Evolutionary conservation across 2,888 invertebrate species (phyloP), one percentile per base, ranked within the genome.

Genomic region (Drosophila buzzatii): DNA sequence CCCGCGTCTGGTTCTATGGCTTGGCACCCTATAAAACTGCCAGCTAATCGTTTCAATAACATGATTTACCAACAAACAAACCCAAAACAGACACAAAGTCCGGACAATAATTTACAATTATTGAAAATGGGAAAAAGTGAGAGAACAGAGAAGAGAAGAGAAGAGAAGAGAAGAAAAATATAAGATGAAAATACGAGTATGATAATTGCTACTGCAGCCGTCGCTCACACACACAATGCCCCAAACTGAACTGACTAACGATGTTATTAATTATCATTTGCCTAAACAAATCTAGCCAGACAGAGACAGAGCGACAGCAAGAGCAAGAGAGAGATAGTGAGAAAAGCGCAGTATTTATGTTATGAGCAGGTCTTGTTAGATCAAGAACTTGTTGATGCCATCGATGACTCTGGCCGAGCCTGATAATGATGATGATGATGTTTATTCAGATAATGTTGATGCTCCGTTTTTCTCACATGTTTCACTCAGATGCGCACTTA

Each of bases 201-300:
- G 88, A 83, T 88, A 85, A 88, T 85, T 85, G 83, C 79, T 79
- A 84, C 86, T 76, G 84, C 76, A 72, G 57, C 42, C 61, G 55
- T 44, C 20, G 63, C 58, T 68, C 64, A 62, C 59, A 65, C 62
- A 59, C 62, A 45, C 52, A 70, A 49, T 49, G 23, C 53, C 39
- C 53, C 55, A 55, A 55, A 55, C 41, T 39, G 55, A 55, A 44
- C 51, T 84, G 86, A 86, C 86, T 86, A 88, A 86, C 86, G 86
- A 87, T 87, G 84, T 82, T 88, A 88, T 87, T 87, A 87, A 87
- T 87, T 87, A 87, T 88, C 76, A 88, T 88, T 75, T 87, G 70
- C 77, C 73, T 76, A 88, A 78, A 86, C 89, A 87, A 88, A 88
- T 84, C 82, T 44, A 45, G 67, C 58, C 12, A 47, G 18, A 2